phyloP scores from a whole-genome alignment of 2,797 vertebrate species.

The Acanthurus leucopareius region DNA sequence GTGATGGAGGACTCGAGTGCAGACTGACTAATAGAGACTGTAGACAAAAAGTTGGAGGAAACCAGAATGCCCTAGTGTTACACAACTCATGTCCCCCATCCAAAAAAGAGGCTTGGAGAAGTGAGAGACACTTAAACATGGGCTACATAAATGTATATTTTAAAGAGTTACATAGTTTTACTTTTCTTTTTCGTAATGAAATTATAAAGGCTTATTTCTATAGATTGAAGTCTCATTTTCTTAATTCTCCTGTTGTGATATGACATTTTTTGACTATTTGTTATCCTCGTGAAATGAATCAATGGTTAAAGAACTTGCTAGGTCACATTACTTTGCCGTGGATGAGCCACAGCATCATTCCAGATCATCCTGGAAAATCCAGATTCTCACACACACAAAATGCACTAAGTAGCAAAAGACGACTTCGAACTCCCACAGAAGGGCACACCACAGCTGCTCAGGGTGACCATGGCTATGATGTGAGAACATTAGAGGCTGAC shows the following conservation, averaged over 20 bases:
- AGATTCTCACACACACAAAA: constrained; percentile 13
- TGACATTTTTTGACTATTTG: constrained; percentile 4
- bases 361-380: constrained; percentile 40
- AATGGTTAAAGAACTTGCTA: neutral
- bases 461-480: constrained; percentile 60
- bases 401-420: constrained; percentile 32
- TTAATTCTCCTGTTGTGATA: neutral
- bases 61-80: constrained; percentile 61
- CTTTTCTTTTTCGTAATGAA: constrained; percentile 4
- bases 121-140: constrained; percentile 18
- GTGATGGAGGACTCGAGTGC: constrained; percentile 57
- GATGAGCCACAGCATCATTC: constrained; percentile 17
- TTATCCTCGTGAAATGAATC: constrained; percentile 1
- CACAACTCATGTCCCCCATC: constrained; percentile 39
- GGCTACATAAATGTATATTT: constrained; percentile 7
- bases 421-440: constrained; percentile 14
- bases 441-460: constrained; percentile 45
- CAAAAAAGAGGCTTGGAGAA: constrained; percentile 24
- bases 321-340: neutral
- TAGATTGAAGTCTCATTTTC: constrained; percentile 1
- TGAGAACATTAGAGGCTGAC: constrained; percentile 72
- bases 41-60: constrained; percentile 56
- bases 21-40: constrained; percentile 73
- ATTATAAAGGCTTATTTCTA: neutral
- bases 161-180: constrained; percentile 8